These are phyloP conservation scores for Acinonyx jubatus DNA, from an alignment of 2,113 vertebrate genomes.

Conservation along the genomic window DNA sequence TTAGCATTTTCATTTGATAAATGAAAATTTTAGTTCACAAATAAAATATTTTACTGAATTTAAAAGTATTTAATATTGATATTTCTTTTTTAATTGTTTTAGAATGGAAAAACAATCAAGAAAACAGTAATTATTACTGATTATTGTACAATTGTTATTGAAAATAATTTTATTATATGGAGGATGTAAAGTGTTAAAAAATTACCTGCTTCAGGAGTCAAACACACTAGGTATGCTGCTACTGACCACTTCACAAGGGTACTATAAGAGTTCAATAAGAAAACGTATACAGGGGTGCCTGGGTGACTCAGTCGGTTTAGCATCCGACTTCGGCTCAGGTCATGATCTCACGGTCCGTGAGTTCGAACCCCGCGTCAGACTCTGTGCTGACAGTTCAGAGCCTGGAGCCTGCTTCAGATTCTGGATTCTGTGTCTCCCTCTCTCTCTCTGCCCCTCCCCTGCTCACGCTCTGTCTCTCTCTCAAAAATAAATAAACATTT, in stretches of 20 bases:
- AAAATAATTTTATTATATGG: neutral
- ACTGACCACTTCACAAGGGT: neutral
- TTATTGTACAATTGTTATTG: neutral
- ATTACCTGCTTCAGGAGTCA: neutral
- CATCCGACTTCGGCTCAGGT: too few relatives aligned
- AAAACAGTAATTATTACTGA: neutral
- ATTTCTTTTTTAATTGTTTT: neutral
- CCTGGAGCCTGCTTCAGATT: too few relatives aligned
- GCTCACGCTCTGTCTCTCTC: too few relatives aligned
- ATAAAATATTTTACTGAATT: neutral
- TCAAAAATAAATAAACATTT: too few relatives aligned
- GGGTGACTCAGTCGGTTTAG: too few relatives aligned
- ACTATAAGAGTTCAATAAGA: neutral
- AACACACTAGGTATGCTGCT: too few relatives aligned
- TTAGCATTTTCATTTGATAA: neutral
- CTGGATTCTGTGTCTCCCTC: too few relatives aligned
- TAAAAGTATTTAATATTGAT: neutral
- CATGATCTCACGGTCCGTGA: too few relatives aligned
- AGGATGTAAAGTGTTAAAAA: neutral
- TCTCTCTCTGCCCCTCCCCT: too few relatives aligned
- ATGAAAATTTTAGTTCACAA: neutral
- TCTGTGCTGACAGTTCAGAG: too few relatives aligned
- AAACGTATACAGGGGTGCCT: neutral
- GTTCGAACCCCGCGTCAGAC: too few relatives aligned
- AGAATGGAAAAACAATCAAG: neutral